phyloP scores from a whole-genome alignment of 2,888 invertebrate species.

The Apamea anceps region DNA sequence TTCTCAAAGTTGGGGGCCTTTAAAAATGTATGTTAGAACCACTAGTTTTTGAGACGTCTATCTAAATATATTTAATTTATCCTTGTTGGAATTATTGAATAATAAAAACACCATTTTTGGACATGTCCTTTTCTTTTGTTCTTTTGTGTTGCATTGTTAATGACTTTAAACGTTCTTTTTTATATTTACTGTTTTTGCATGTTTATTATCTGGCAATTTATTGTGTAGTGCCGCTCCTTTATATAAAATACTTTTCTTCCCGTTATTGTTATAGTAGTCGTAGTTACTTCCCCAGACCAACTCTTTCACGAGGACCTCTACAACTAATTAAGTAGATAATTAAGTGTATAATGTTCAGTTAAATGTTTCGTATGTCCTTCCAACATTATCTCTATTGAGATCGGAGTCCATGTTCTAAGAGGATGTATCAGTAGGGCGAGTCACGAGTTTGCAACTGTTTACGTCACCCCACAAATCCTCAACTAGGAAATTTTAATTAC shows the following conservation, averaged over 20 bases:
- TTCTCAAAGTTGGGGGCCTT: no score
- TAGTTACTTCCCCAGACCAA: background rate
- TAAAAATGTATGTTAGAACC: no score
- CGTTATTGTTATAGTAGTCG: background rate
- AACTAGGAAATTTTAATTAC: constrained; percentile 39
- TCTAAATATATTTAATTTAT: no score
- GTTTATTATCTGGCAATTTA: background rate
- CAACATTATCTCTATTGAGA: constrained; percentile 25
- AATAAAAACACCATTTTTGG: no score
- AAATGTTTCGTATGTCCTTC: constrained; percentile 7
- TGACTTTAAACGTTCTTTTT: no score
- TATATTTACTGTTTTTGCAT: background rate
- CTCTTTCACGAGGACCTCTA: background rate
- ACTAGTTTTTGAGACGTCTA: no score
- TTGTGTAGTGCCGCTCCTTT: no score
- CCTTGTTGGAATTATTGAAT: no score
- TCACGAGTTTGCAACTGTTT: constrained; percentile 44
- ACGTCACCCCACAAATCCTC: constrained; percentile 33
- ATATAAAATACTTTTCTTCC: background rate
- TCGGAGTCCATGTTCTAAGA: constrained; percentile 29
- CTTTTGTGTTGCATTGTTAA: background rate
- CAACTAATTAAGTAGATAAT: background rate
- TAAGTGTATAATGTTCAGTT: background rate
- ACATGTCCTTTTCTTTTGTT: background rate
- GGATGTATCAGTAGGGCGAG: constrained; percentile 41